phyloP scores from a whole-genome alignment of 2,797 vertebrate genomes.

The Numenius phaeopus region DNA sequence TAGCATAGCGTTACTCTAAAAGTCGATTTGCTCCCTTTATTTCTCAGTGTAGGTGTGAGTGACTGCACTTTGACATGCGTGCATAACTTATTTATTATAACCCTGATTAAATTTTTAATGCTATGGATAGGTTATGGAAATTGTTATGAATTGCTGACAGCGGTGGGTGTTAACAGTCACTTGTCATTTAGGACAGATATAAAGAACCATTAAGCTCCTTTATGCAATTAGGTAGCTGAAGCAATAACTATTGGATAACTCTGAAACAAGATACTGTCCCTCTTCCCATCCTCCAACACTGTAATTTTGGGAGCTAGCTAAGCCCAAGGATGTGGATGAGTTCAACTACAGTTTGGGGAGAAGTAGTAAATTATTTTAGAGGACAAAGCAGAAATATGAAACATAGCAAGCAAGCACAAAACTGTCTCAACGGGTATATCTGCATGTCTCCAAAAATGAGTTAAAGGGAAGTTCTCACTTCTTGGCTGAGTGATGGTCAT shows the following conservation, averaged over 20 bases:
- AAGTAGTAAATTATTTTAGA: background rate
- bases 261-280: background rate
- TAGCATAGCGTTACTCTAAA: background rate
- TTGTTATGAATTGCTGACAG: slow-evolving; percentile 21
- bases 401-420: background rate
- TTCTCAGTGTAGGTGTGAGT: background rate
- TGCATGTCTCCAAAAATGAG: background rate
- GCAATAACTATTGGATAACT: background rate
- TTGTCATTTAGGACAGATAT: slow-evolving; percentile 23
- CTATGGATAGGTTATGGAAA: slow-evolving; percentile 9
- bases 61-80: background rate
- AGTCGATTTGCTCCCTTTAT: background rate
- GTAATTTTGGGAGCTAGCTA: background rate
- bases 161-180: background rate
- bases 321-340: background rate
- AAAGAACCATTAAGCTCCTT: background rate
- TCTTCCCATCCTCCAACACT: background rate
- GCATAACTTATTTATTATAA: slow-evolving; percentile 43
- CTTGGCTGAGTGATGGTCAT: background rate
- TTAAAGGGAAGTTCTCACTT: background rate
- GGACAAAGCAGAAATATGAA: background rate
- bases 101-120: slow-evolving; percentile 7
- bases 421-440: background rate
- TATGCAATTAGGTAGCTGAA: background rate
- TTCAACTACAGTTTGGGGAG: background rate